Evolutionary conservation across 2,888 invertebrate species (phyloP), one percentile per base, ranked within the genome.

Genomic region (Agrilus cyanescens): DNA sequence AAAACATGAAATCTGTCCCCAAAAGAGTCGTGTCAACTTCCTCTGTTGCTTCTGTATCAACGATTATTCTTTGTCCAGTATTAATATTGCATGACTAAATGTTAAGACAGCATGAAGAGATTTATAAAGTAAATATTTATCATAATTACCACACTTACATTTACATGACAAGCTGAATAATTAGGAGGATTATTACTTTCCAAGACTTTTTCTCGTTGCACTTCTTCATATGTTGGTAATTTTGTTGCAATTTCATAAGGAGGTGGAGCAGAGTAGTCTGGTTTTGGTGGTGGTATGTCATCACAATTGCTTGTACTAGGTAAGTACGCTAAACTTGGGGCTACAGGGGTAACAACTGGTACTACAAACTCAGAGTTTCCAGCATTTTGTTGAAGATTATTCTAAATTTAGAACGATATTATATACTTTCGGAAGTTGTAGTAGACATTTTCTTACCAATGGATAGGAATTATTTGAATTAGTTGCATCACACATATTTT

Each of bases 1-100:
- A 79, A 68, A 93, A 93, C 84, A 91, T 90, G 57, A 90, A 82
- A 63, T 93, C 93, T 25, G 91, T 93, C 49, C 93, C 93, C 38
- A 93, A 77, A 45, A 91, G 73, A 56, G 82, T 82, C 58, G 82
- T 83, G 59, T 88, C 85, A 7, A 79, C 76, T 60, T 86, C 83
- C 52, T 82, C 84, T 44, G 80, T 78, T 1, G 76, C 73, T 29
- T 84, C 80, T 6, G 81, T 75, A 53, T 87, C 86, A 57, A 87
- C 80, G 50, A 87, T 74, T 58, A 85, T 48, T 50, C 63, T 54
- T 45, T 62, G 63, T 34, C 57, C 56, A 33, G 25, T 10, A 25
- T 25, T 25, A 4, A 25, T 25, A 32, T 13, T 42, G 12, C 40
- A 40, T 36, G 14, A 45, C 33, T 39, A 15, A 15, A 43, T 42